Evolutionary conservation across 2,888 invertebrate species (phyloP).

Genomic region (Dryocosmus kuriphilus): DNA sequence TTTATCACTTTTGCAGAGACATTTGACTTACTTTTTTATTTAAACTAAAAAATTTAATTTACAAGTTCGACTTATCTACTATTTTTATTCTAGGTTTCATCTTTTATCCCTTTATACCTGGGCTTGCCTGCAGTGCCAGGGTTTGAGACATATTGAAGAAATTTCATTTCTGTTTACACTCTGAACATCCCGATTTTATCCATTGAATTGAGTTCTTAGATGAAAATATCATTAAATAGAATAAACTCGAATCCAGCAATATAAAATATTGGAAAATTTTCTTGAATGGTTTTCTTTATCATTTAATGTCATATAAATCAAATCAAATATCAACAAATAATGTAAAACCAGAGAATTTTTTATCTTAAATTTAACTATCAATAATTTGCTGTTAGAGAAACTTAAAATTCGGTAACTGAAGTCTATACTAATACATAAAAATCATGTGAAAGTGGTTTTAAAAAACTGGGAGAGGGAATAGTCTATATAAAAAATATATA

Average conservation of each 20-base stretch:
- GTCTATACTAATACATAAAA: no score
- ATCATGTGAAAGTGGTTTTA: no score
- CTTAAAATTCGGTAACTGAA: no score
- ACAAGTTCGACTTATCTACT: not conserved
- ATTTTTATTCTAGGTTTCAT: not conserved
- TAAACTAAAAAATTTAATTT: not conserved
- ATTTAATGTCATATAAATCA: not conserved
- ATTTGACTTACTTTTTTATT: not conserved
- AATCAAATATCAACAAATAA: not conserved
- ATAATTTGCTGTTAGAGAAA: no score
- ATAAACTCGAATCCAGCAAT: conserved; percentile 25
- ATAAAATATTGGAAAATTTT: conserved; percentile 28
- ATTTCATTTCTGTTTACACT: conserved; percentile 35
- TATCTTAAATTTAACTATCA: not conserved
- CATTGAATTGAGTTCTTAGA: conserved; percentile 26
- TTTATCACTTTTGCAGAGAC: no score
- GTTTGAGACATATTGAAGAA: conserved; percentile 12
- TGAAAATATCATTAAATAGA: conserved; percentile 21
- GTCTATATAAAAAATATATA: no score
- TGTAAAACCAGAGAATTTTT: not conserved
- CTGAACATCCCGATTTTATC: conserved; percentile 24
- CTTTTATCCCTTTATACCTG: not conserved
- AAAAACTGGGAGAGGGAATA: no score
- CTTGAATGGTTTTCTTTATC: conserved; percentile 14
- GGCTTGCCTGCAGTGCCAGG: not conserved